These are phyloP conservation scores for Zosterops hypoxanthus DNA, from an alignment of 2,113 vertebrate genomes.

Conservation along the genomic window DNA sequence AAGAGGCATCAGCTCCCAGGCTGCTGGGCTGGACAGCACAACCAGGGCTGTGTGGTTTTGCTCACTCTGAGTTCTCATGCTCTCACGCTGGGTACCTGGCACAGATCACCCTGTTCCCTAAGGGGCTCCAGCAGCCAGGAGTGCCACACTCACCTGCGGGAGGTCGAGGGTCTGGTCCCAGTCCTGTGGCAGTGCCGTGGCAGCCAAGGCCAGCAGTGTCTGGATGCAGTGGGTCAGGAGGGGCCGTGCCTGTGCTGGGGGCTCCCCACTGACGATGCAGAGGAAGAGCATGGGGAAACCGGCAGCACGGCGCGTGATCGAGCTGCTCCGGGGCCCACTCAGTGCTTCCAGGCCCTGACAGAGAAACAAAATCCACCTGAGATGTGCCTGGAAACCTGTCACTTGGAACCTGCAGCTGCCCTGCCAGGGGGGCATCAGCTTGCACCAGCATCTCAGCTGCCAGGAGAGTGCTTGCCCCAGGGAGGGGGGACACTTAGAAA, in stretches of 20 bases:
- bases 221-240: constrained; percentile 77
- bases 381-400: background rate
- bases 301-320: constrained; percentile 83
- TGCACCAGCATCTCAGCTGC: background rate
- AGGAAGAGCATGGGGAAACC: constrained; percentile 89
- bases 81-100: fast-evolving
- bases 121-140: background rate
- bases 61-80: background rate
- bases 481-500: background rate
- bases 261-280: constrained; percentile 80
- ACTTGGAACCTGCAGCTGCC: background rate
- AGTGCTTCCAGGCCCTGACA: constrained; percentile 78
- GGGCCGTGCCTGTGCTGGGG: constrained; percentile 61
- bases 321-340: constrained; percentile 76
- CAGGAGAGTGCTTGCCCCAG: background rate
- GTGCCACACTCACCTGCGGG: constrained; percentile 73
- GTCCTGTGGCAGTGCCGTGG: constrained; percentile 61
- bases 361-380: background rate
- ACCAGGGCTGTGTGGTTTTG: fast-evolving
- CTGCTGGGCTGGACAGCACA: fast-evolving
- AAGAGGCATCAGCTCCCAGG: background rate
- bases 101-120: background rate
- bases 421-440: background rate
- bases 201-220: constrained; percentile 75
- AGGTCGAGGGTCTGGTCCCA: constrained; percentile 90